Evolutionary conservation across 2,113 vertebrate genomes (phyloP).

Genomic region (Nesoenas mayeri): DNA sequence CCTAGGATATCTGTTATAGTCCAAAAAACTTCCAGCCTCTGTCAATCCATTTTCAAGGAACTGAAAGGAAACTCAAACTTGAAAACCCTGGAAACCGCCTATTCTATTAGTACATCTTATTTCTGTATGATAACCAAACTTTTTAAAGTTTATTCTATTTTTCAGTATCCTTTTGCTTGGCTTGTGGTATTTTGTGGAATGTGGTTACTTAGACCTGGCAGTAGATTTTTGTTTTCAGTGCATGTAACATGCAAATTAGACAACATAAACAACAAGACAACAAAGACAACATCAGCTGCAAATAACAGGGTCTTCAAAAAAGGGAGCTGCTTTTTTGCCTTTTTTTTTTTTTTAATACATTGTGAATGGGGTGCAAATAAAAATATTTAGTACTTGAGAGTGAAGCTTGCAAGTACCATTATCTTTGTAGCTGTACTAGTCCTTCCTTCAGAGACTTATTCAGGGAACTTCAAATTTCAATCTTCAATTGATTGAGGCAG

Average conservation of each 20-base stretch:
- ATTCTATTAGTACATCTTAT: not conserved
- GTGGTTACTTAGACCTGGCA: constrained; percentile 31
- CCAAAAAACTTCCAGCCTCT: not conserved
- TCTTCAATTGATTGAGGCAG: not conserved
- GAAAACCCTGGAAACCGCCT: not conserved
- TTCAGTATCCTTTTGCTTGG: constrained; percentile 49
- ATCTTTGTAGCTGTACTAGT: not conserved
- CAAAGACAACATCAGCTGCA: constrained; percentile 51
- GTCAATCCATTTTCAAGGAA: not conserved
- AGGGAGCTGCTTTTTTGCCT: not conserved
- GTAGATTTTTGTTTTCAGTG: constrained; percentile 59
- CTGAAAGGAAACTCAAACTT: not conserved
- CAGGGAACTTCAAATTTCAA: not conserved
- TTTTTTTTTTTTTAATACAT: not conserved
- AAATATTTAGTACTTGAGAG: constrained; percentile 52
- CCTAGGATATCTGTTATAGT: not conserved
- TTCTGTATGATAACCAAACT: not conserved
- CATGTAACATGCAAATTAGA: constrained; percentile 46
- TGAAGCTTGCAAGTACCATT: not conserved
- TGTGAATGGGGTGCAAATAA: constrained; percentile 54
- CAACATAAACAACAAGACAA: not conserved
- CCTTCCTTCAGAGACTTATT: not conserved
- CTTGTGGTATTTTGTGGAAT: constrained; percentile 13
- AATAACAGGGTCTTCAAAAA: constrained; percentile 51
- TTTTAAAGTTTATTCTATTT: not conserved